These are phyloP conservation scores for Anagrus nilaparvatae DNA, from an alignment of 1,140 invertebrate species.

Conservation along the genomic window DNA sequence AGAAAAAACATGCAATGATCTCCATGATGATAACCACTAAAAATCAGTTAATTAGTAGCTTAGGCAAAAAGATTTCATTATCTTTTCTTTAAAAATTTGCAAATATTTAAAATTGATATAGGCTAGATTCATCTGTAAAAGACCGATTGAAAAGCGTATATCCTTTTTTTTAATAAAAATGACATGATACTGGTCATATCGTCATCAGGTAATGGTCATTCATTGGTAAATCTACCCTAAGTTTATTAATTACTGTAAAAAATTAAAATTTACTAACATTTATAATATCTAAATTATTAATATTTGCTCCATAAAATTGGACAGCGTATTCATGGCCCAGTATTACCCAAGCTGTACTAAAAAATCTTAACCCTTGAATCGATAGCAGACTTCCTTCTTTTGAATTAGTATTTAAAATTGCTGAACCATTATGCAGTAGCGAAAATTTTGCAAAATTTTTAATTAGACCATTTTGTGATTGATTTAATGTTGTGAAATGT, in stretches of 20 bases:
- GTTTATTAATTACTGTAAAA: too few relatives aligned
- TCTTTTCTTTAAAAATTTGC: too few relatives aligned
- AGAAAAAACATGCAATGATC: conserved; percentile 26
- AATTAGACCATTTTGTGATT: too few relatives aligned
- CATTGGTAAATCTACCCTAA: too few relatives aligned
- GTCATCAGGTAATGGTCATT: not conserved
- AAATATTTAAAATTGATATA: not conserved
- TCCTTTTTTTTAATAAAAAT: not conserved
- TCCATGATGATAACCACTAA: conserved; percentile 17
- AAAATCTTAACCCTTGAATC: conserved; percentile 33
- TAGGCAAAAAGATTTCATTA: too few relatives aligned
- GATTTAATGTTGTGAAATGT: too few relatives aligned
- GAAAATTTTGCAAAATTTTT: not conserved
- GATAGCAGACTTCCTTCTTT: conserved; percentile 6
- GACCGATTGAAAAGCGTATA: not conserved
- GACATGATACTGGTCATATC: not conserved
- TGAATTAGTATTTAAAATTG: not conserved
- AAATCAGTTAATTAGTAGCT: conserved; percentile 3
- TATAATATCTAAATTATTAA: conserved; percentile 16
- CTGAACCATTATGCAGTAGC: not conserved
- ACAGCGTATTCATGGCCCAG: conserved; percentile 31
- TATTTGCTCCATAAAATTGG: conserved; percentile 12
- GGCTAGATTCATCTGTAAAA: not conserved
- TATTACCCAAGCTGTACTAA: conserved; percentile 36
- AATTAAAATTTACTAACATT: conserved; percentile 12